Percentiles rank a stretch among this genome's conserved stretches.
Evolutionary conservation across 2,888 invertebrate species (phyloP).

Genomic region (Heliconius hortense): DNA sequence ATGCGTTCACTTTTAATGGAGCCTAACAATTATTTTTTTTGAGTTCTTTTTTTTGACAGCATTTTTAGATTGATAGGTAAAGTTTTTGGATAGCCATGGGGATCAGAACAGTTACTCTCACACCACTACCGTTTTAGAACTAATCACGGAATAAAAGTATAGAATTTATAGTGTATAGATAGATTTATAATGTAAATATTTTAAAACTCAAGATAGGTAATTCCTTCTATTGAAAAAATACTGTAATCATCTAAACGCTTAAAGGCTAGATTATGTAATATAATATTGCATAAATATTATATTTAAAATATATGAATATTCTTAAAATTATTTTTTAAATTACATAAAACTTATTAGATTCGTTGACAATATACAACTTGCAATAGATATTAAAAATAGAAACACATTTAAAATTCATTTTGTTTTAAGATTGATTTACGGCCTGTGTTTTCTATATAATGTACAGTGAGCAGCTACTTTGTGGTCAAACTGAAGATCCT

Average conservation of each 20-base stretch:
- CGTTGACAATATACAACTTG: background rate
- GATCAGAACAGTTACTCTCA: background rate
- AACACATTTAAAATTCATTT: constrained; percentile 32
- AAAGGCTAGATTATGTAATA: background rate
- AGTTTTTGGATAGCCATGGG: constrained; percentile 6
- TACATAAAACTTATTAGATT: background rate
- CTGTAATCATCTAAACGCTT: background rate
- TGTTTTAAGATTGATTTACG: constrained; percentile 60
- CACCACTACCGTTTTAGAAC: background rate
- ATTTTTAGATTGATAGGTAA: constrained; percentile 3
- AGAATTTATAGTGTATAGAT: background rate
- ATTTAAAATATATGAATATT: background rate
- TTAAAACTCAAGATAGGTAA: background rate
- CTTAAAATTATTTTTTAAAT: background rate
- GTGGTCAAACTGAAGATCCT: constrained; percentile 64
- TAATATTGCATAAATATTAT: background rate
- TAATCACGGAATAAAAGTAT: background rate
- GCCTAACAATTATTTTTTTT: constrained; percentile 36
- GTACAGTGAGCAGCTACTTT: constrained; percentile 66
- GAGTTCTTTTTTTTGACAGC: constrained; percentile 27
- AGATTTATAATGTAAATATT: background rate
- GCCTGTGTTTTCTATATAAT: constrained; percentile 54
- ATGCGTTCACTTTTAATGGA: constrained; percentile 78
- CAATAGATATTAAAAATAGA: constrained; percentile 33
- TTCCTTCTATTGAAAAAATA: background rate